These are phyloP conservation scores for Condylura cristata DNA, from an alignment of 2,113 vertebrate species.

Conservation along the genomic window DNA sequence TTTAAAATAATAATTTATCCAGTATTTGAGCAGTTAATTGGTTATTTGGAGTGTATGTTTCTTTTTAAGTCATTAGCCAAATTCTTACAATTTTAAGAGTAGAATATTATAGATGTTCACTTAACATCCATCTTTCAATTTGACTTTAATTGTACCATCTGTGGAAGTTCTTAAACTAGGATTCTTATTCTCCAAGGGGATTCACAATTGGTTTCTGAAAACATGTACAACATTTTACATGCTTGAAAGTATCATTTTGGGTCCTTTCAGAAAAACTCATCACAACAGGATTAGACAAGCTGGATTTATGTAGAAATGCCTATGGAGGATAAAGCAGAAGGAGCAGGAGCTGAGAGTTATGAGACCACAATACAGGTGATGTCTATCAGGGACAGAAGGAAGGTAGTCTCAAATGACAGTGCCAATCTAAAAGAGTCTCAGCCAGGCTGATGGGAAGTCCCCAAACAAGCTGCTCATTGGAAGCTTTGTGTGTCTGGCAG, in stretches of 20 bases:
- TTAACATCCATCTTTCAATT: not conserved
- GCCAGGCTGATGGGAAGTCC: not conserved
- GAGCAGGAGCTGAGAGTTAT: not conserved
- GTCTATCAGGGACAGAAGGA: not conserved
- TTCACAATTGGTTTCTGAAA: not conserved
- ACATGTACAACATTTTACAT: not conserved
- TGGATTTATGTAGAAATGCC: not conserved
- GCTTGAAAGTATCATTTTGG: not conserved
- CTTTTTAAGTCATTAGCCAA: not conserved
- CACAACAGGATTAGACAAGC: not conserved
- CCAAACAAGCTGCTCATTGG: not conserved
- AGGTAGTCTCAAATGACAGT: not conserved
- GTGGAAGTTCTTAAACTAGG: not conserved
- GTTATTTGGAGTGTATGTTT: not conserved
- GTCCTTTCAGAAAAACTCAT: not conserved
- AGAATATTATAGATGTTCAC: not conserved
- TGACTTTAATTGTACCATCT: not conserved
- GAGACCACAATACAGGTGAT: not conserved
- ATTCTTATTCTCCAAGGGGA: not conserved
- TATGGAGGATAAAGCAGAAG: not conserved
- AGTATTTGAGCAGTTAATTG: not conserved
- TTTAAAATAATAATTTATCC: not conserved
- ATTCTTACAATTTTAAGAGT: not conserved
- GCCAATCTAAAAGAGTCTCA: not conserved
- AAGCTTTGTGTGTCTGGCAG: not conserved